These are phyloP conservation scores for Cardiocondyla obscurior DNA, from an alignment of 1,140 invertebrate genomes.

Conservation along the genomic window DNA sequence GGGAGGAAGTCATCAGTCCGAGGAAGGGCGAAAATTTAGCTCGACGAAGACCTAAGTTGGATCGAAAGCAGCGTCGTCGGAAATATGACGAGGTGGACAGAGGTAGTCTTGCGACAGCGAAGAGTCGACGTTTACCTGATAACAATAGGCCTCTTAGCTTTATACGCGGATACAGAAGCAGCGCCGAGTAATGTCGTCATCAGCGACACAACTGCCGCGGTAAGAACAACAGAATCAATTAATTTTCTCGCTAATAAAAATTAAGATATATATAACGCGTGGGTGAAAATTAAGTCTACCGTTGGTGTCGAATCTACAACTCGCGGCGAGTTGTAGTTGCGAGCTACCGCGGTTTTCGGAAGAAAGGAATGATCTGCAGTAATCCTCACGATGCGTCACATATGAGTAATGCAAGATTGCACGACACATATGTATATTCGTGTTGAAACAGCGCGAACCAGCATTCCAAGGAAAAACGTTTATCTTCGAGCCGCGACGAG, in stretches of 20 bases:
- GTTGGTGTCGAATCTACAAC: background rate
- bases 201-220: constrained; percentile 62
- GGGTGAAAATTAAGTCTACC: background rate
- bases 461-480: constrained; percentile 52
- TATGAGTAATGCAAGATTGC: constrained; percentile 58
- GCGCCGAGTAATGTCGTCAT: constrained; percentile 6
- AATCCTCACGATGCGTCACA: constrained; percentile 56
- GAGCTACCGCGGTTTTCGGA: background rate
- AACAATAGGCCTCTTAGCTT: constrained; percentile 11
- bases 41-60: background rate
- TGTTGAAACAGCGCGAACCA: constrained; percentile 5
- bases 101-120: background rate
- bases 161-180: constrained; percentile 50
- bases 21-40: background rate
- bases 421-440: background rate
- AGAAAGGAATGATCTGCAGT: constrained; percentile 17
- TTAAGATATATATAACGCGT: background rate
- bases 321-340: constrained; percentile 43
- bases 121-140: background rate
- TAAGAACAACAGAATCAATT: constrained; percentile 52
- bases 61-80: background rate
- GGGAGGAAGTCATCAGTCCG: background rate
- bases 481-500: constrained; percentile 36
- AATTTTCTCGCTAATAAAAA: background rate
- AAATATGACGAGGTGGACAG: constrained; percentile 31